Conservation (phyloP, 1,140 invertebrate species). For the Achatina immaculata region DNA sequence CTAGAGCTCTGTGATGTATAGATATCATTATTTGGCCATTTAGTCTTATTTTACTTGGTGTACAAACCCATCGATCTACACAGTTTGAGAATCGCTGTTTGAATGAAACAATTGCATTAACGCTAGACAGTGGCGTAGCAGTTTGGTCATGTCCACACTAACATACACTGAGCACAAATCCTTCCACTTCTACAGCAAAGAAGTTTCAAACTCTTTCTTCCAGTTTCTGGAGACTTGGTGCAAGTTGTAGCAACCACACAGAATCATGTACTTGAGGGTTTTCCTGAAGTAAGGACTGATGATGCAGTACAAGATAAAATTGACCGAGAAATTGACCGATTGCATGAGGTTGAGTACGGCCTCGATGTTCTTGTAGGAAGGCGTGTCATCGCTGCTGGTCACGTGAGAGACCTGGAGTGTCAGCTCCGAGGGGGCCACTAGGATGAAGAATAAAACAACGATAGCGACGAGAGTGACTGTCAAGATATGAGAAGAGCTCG, state of each 20-base stretch:
- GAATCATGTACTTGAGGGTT: conserved; percentile 60
- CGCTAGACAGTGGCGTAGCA: not conserved
- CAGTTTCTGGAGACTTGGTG: conserved; percentile 47
- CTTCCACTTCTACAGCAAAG: conserved; percentile 40
- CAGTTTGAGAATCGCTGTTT: no score
- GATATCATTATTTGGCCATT: no score
- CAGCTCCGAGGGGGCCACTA: conserved; percentile 68
- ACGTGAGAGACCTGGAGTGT: conserved; percentile 58
- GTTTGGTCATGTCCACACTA: no score
- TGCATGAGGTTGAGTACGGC: conserved; percentile 67
- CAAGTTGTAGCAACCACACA: conserved; percentile 58
- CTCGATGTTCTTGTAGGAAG: conserved; percentile 55
- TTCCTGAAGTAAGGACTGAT: conserved; percentile 64
- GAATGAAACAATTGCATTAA: not conserved
- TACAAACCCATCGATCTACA: no score
- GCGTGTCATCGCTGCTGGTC: conserved; percentile 51
- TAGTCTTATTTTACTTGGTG: no score
- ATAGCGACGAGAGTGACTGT: conserved; percentile 67
- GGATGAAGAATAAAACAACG: conserved; percentile 67
- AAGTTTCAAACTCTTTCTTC: conserved; percentile 55
- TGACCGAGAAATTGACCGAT: conserved; percentile 65
- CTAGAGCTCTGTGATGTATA: no score
- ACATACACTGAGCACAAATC: no score
- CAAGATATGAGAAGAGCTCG: conserved; percentile 54
- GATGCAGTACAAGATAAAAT: conserved; percentile 66